Base-by-base conservation (phyloP, 2,888 invertebrate species). In the Yponomeuta evonymella region DNA sequence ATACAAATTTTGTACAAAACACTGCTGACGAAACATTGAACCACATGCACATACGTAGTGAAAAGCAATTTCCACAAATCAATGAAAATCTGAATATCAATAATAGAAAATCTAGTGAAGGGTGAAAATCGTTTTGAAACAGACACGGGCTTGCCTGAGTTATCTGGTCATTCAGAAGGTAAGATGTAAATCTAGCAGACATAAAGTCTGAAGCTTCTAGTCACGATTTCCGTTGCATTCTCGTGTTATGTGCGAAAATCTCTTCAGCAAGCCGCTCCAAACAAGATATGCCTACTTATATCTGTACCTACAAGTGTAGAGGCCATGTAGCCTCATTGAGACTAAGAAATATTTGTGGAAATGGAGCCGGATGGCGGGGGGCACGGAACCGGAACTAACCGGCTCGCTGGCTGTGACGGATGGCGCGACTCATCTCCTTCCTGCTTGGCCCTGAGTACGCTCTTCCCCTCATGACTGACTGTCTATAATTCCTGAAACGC, bases 331-430 rank as follows among this genome's bases (percentile, higher is more conserved):
- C 51, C 15, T 58, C 51, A 58, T 58, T 58, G 65, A 65, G 33
- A 65, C 29, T 65, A 65, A 65, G 29, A 65, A 65, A 65, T 29
- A 30, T 30, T 30, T 65, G 30, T 65, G 65, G 48, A 69, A 58
- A 69, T 63, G 63, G 29, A 63, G 33, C 51, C 70, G 70, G 70
- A 70, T 23, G 70, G n/a, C 63, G 43, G 11, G 5, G 48, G n/a
- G 29, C 51, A 36, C 43, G 69, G 36, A 51, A 29, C 69, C 69
- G 69, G 69, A 51, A 58, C 58, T 63, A 63, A 29, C 29, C 71
- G 70, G 67, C 62, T 69, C 69, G 63, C 69, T 65, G 71, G 48
- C 65, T 33, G 69, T 69, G 71, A 71, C 71, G 68, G 71, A 64
- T 71, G 71, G 65, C 48, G 67, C n/a, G 63, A 65, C 33, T 63